Evolutionary conservation across 2,888 invertebrate species (phyloP).

Genomic region (Chloroclystis v-ata): DNA sequence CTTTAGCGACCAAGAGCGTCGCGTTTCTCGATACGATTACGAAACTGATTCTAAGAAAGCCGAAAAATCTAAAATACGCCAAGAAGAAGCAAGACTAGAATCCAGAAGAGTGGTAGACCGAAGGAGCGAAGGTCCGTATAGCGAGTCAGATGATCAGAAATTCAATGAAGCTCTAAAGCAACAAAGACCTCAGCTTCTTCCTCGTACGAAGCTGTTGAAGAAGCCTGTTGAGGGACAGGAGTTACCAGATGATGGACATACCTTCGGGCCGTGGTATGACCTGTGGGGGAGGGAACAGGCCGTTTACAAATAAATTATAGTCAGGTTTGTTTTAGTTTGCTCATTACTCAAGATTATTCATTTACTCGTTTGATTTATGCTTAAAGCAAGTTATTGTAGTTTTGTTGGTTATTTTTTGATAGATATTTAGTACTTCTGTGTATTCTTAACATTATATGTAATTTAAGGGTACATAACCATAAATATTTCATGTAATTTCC

Average conservation of each 20-base stretch:
- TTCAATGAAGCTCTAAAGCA: constrained; percentile 73
- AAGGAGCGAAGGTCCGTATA: constrained; percentile 65
- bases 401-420: constrained; percentile 15
- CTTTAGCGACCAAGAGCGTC: constrained; percentile 66
- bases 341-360: constrained; percentile 19
- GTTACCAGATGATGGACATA: constrained; percentile 80
- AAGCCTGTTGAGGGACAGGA: constrained; percentile 70
- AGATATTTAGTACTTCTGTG: neutral
- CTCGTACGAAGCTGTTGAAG: constrained; percentile 84
- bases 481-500: neutral
- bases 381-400: constrained; percentile 16
- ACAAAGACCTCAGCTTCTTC: constrained; percentile 79
- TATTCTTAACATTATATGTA: neutral
- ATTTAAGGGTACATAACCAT: neutral
- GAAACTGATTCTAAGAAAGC: constrained; percentile 76
- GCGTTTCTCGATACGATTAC: constrained; percentile 65
- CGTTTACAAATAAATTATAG: constrained; percentile 72
- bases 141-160: constrained; percentile 77
- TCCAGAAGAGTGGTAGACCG: constrained; percentile 62
- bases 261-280: constrained; percentile 93
- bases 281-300: constrained; percentile 88
- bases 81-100: constrained; percentile 70
- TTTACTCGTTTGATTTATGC: constrained; percentile 23
- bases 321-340: constrained; percentile 43
- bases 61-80: constrained; percentile 70